These are phyloP conservation scores for Pedionomus torquatus DNA, from an alignment of 2,113 vertebrate species.

Conservation along the genomic window DNA sequence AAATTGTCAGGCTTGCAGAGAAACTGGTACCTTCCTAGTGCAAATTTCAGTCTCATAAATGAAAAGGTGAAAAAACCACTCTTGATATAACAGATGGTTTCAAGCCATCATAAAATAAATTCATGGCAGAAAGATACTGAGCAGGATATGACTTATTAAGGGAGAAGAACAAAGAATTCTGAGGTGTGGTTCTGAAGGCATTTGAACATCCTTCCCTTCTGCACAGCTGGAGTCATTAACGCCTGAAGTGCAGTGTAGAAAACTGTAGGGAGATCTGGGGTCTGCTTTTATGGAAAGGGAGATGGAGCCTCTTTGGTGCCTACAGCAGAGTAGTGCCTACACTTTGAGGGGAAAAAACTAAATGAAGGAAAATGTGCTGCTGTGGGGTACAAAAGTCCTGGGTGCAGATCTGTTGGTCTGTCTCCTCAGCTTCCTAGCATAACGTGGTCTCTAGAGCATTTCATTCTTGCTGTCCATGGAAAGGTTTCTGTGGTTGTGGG, in stretches of 20 bases:
- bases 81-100: neutral
- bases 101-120: neutral
- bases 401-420: neutral
- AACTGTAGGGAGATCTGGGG: neutral
- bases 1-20: conserved; percentile 3
- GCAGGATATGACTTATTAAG: neutral
- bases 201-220: neutral
- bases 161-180: neutral
- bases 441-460: neutral
- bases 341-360: neutral
- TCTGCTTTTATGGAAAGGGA: neutral
- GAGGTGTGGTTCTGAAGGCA: neutral
- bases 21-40: neutral
- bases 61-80: neutral
- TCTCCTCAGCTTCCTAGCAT: neutral
- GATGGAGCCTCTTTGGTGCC: neutral
- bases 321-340: neutral
- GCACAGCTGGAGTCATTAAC: neutral
- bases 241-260: neutral
- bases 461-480: neutral
- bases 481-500: neutral
- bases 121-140: neutral
- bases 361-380: neutral
- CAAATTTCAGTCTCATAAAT: neutral
- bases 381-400: no score